A percentile compares a stretch with the other conserved stretches of the same genome.
Evolutionary conservation across 2,797 vertebrate species (phyloP).

Genomic region (Diplodus sargus): DNA sequence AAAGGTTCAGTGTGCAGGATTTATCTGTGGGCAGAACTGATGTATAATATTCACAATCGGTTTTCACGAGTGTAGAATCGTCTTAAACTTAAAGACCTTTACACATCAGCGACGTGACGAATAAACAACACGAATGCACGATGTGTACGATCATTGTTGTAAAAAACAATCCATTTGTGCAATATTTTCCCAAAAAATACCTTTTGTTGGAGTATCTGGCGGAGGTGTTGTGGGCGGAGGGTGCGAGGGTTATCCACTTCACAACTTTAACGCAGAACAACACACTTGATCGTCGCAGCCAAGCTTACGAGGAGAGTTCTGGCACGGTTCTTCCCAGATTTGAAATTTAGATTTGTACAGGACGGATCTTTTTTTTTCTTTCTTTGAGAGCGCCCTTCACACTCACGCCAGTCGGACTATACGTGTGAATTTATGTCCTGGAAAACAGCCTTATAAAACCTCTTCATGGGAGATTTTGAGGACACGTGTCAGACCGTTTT

Average conservation of each 20-base stretch:
- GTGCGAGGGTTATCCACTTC: constrained; percentile 4
- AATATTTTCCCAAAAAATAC: too few relatives aligned
- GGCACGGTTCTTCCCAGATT: background rate
- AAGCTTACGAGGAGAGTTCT: background rate
- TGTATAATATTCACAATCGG: too few relatives aligned
- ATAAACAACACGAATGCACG: too few relatives aligned
- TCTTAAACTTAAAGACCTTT: too few relatives aligned
- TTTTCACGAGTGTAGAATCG: too few relatives aligned
- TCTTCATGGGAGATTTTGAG: background rate
- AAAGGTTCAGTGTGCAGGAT: too few relatives aligned
- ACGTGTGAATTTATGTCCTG: constrained; percentile 20
- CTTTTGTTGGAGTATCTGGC: too few relatives aligned
- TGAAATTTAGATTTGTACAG: constrained; percentile 5
- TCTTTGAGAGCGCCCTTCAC: background rate
- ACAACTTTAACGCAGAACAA: constrained; percentile 16
- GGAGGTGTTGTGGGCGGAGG: constrained; percentile 23
- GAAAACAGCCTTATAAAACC: background rate
- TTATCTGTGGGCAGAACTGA: too few relatives aligned
- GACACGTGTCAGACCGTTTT: background rate
- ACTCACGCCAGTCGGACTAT: background rate
- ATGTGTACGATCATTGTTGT: too few relatives aligned
- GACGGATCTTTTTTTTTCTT: too few relatives aligned
- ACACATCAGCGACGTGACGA: too few relatives aligned
- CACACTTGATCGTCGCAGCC: background rate
- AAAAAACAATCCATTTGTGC: too few relatives aligned